phyloP scores from a whole-genome alignment of 2,113 vertebrate species.

The Echinops telfairi region DNA sequence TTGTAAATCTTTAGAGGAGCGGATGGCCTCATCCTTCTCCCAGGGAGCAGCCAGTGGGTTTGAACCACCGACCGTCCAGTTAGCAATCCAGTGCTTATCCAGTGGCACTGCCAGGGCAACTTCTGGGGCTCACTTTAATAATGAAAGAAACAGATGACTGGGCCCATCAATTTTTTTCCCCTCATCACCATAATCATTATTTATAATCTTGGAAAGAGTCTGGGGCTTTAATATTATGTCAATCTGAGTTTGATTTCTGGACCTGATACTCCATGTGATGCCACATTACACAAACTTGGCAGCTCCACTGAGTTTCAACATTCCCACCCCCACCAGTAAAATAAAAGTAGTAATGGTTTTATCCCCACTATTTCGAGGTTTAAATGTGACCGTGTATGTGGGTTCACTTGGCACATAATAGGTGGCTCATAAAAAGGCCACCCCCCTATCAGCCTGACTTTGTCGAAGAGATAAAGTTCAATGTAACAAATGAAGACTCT shows the following conservation, averaged over 20 bases:
- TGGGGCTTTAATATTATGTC: slow-evolving; percentile 32
- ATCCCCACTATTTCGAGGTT: not conserved
- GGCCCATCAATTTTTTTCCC: not conserved
- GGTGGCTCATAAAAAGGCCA: not conserved
- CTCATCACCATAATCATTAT: slow-evolving; percentile 9
- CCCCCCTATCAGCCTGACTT: not conserved
- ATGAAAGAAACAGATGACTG: not conserved
- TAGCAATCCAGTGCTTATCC: too few relatives aligned
- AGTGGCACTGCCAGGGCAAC: too few relatives aligned
- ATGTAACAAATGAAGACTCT: not conserved
- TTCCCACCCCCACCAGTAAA: not conserved
- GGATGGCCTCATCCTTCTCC: too few relatives aligned
- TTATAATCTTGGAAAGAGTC: slow-evolving; percentile 16
- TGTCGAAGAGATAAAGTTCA: slow-evolving; percentile 1
- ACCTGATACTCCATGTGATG: not conserved
- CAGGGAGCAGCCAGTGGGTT: too few relatives aligned
- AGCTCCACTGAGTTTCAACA: slow-evolving; percentile 12
- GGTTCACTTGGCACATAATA: not conserved
- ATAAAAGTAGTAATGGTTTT: not conserved
- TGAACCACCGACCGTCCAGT: too few relatives aligned
- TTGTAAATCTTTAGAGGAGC: too few relatives aligned
- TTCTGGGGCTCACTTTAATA: slow-evolving; percentile 18
- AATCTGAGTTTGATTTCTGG: not conserved
- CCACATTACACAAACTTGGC: not conserved
- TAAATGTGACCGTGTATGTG: not conserved